Evolutionary conservation across 2,888 invertebrate species (phyloP).

Genomic region (Dichetophora obliterata): DNA sequence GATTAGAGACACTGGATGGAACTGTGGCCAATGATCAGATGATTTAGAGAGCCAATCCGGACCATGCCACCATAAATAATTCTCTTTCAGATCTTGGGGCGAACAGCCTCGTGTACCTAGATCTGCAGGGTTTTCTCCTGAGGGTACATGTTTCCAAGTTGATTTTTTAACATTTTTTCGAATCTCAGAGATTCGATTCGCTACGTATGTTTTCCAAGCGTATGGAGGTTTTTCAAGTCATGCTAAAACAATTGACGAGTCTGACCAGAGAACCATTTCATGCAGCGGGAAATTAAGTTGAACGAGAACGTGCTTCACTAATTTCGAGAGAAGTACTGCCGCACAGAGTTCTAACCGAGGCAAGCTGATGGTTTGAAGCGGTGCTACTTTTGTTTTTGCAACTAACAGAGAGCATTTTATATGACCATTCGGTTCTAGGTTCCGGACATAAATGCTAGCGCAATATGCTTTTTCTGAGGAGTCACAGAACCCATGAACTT

Average conservation of each 20-base stretch:
- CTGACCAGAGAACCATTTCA: constrained; percentile 16
- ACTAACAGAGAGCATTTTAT: too few species aligned
- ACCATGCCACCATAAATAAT: too few species aligned
- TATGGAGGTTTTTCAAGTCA: constrained; percentile 41
- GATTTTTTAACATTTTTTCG: not conserved
- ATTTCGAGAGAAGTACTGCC: not conserved
- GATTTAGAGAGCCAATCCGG: too few species aligned
- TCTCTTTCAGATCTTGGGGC: constrained; percentile 25
- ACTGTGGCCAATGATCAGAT: too few species aligned
- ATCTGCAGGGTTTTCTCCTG: constrained; percentile 40
- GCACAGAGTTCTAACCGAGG: constrained; percentile 6
- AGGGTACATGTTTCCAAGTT: constrained; percentile 30
- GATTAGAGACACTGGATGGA: too few species aligned
- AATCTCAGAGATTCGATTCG: constrained; percentile 33
- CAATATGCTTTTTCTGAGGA: too few species aligned
- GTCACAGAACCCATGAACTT: not conserved
- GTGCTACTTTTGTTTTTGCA: constrained; percentile 11
- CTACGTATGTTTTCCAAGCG: constrained; percentile 33
- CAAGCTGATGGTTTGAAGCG: not conserved
- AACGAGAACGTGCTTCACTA: not conserved
- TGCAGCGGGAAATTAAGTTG: not conserved
- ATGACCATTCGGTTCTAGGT: too few species aligned
- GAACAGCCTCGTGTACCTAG: constrained; percentile 17
- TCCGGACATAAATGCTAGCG: too few species aligned
- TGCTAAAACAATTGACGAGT: constrained; percentile 37